These are phyloP conservation scores for Bombyx mandarina DNA, from an alignment of 1,140 invertebrate genomes.

Conservation along the genomic window DNA sequence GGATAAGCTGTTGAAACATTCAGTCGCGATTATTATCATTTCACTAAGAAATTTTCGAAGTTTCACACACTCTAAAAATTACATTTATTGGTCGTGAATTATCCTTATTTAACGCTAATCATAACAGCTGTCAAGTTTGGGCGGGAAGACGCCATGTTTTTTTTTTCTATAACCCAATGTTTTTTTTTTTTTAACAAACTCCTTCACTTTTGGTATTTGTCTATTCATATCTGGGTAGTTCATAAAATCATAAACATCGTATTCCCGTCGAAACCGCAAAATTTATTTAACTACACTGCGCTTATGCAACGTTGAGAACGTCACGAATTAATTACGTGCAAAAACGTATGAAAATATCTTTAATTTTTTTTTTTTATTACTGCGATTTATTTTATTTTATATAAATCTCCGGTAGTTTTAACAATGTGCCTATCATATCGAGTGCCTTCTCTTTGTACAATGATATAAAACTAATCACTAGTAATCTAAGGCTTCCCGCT, in stretches of 20 bases:
- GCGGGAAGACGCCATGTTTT: conserved; percentile 28
- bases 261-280: conserved; percentile 32
- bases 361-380: conserved; percentile 22
- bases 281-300: conserved; percentile 38
- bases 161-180: not conserved
- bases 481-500: conserved; percentile 55
- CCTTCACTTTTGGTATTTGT: not conserved
- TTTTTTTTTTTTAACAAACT: conserved; percentile 16
- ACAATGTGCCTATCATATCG: conserved; percentile 61
- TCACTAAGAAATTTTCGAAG: conserved; percentile 62
- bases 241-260: not conserved
- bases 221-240: not conserved
- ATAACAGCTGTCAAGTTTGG: conserved; percentile 38
- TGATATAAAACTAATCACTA: conserved; percentile 53
- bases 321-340: conserved; percentile 51
- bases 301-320: conserved; percentile 13
- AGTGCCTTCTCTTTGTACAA: conserved; percentile 60
- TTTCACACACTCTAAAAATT: conserved; percentile 54
- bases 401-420: conserved; percentile 62
- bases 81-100: conserved; percentile 70
- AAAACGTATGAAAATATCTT: conserved; percentile 70
- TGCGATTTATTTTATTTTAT: conserved; percentile 25
- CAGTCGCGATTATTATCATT: conserved; percentile 63
- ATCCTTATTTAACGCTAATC: conserved; percentile 52
- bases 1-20: conserved; percentile 64